Conservation (phyloP, 2,797 vertebrate genomes). For the Benthosema pterotum region DNA sequence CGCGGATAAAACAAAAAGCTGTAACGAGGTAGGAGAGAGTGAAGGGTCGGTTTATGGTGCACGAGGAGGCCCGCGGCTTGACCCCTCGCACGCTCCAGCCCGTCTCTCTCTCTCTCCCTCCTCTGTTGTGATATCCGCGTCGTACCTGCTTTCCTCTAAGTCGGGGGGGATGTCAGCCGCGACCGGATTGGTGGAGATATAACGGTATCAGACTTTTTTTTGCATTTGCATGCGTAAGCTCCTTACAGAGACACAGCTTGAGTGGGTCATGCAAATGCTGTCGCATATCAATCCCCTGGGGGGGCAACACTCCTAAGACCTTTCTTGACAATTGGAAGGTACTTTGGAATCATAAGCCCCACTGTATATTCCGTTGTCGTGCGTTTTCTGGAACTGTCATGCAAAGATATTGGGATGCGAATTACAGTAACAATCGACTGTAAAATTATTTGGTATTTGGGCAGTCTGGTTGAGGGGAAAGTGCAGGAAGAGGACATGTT, state of each 20-base stretch:
- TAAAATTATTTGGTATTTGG: no score
- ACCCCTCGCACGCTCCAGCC: constrained; percentile 10
- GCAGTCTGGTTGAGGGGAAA: no score
- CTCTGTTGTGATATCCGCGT: no score
- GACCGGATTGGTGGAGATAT: constrained; percentile 20
- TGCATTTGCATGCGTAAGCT: constrained; percentile 29
- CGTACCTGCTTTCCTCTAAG: no score
- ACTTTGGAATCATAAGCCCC: constrained; percentile 8
- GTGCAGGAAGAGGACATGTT: no score
- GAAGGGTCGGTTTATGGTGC: constrained; percentile 5
- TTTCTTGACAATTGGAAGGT: constrained; percentile 47
- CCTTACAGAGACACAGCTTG: constrained; percentile 31
- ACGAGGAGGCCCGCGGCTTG: constrained; percentile 20
- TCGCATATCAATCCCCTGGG: constrained; percentile 58
- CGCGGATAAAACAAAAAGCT: neutral
- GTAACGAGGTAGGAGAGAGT: no score
- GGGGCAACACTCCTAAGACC: constrained; percentile 38
- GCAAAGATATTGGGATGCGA: no score
- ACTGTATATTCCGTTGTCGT: no score
- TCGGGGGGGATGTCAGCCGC: constrained; percentile 13
- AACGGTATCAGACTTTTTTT: constrained; percentile 9
- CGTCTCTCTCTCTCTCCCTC: no score
- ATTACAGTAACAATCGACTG: no score
- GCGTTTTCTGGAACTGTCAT: no score
- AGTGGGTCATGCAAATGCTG: constrained; percentile 57